Evolutionary conservation across 2,888 invertebrate species (phyloP).

Genomic region (Aleiodes alternator): DNA sequence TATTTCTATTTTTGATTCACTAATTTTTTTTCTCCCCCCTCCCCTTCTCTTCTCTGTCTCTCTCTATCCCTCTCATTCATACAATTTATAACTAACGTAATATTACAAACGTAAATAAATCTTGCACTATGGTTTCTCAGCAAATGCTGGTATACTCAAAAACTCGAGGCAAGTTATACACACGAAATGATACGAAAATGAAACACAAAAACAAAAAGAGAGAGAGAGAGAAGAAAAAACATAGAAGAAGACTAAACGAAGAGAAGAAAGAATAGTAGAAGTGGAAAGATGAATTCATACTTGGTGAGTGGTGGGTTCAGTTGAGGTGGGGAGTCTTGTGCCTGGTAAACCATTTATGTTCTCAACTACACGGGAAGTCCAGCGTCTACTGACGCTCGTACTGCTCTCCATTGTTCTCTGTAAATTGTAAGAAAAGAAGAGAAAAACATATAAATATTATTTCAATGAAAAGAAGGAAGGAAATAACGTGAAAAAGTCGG

Average conservation of each 20-base stretch:
- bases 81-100: too few species aligned
- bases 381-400: slow-evolving; percentile 48
- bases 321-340: slow-evolving; percentile 49
- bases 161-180: too few species aligned
- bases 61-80: too few species aligned
- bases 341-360: slow-evolving; percentile 52
- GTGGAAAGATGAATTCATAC: slow-evolving; percentile 57
- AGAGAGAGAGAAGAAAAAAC: background rate
- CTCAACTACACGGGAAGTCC: slow-evolving; percentile 48
- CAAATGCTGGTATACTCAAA: too few species aligned
- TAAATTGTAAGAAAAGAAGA: slow-evolving; percentile 7
- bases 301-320: slow-evolving; percentile 62
- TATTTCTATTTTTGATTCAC: too few species aligned
- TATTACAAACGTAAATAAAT: too few species aligned
- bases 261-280: slow-evolving; percentile 19
- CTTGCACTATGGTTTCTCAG: too few species aligned
- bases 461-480: background rate
- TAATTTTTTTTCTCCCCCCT: too few species aligned
- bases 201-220: background rate
- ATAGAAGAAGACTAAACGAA: background rate
- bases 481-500: background rate
- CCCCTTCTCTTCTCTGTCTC: too few species aligned
- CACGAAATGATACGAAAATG: background rate
- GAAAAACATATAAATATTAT: background rate
- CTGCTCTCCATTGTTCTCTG: slow-evolving; percentile 42